phyloP scores from a whole-genome alignment of 2,797 vertebrate genomes.

The Rhyacichthys aspro region DNA sequence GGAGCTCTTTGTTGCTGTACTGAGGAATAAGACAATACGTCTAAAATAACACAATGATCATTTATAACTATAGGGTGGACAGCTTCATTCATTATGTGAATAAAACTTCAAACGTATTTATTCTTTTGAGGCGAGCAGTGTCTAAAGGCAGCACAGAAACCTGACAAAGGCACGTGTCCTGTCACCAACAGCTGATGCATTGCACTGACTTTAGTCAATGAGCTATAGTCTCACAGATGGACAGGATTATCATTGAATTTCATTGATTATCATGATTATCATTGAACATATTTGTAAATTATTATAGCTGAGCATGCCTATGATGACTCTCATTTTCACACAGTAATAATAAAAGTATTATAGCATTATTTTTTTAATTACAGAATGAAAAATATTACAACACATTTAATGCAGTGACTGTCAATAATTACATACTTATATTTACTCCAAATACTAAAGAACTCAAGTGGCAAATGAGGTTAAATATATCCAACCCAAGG shows the following conservation, averaged over 20 bases:
- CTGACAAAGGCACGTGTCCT: not conserved
- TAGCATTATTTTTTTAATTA: too few relatives aligned
- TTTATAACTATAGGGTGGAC: not conserved
- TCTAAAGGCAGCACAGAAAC: not conserved
- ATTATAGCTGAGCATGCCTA: not conserved
- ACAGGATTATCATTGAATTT: too few relatives aligned
- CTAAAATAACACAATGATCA: not conserved
- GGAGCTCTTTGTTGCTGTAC: conserved; percentile 3
- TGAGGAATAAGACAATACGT: not conserved
- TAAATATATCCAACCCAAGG: not conserved
- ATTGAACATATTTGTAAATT: too few relatives aligned
- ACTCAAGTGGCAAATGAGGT: not conserved
- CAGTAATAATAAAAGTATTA: too few relatives aligned
- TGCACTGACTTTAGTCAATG: not conserved
- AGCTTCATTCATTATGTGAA: not conserved
- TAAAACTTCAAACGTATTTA: not conserved
- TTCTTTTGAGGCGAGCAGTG: not conserved
- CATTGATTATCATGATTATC: too few relatives aligned
- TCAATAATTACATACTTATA: too few relatives aligned
- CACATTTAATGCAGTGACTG: too few relatives aligned
- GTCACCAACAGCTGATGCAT: conserved; percentile 10
- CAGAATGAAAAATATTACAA: too few relatives aligned
- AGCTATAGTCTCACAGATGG: not conserved
- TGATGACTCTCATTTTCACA: not conserved
- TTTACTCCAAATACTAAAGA: not conserved